Evolutionary conservation across 2,113 vertebrate genomes (phyloP), one percentile per base, ranked within the genome.

Genomic region (Rutilus rutilus): DNA sequence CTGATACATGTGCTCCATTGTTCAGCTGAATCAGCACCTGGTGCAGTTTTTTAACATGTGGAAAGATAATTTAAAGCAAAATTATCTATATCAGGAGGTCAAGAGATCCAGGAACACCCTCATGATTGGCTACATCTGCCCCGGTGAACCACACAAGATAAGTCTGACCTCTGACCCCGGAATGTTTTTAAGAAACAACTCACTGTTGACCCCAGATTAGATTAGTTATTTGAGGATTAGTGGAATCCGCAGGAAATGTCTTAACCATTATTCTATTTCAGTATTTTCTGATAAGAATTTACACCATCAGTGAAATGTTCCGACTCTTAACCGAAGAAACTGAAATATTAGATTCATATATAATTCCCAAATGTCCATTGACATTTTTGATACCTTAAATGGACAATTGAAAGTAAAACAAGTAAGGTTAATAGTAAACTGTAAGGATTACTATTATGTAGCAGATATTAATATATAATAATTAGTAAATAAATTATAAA

Each of bases 171-270:
- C 30, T 27, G 79, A 76, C 79, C 69, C 39, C 15, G 7, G 23
- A 67, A 82, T 65, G 78, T 75, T 25, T 84, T 57, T 4, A 54
- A 50, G 57, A 80, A 79, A 84, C 62, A 62, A 82, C 65, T 83
- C 71, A 52, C 81, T 83, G 81, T 83, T 73, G 30, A 73, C 47
- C 30, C 65, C 81, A 73, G 81, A 83, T 83, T 73, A 83, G 81
- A 83, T 83, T 73, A 59, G 81, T 73, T 83, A 57, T 39, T 5
- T 73, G 12, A 83, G 81, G 81, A 83, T 83, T 83, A 83, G 81
- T 25, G 27, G 27, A 73, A 54, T 83, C 81, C 12, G 42, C 57
- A 59, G 81, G 81, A 39, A 73, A 83, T 19, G 62, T 50, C 5
- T 81, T n/a, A 69, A 33, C 19, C 67, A 50, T 50, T 52, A 6